Evolutionary conservation across 1,140 invertebrate species (phyloP).

Genomic region (Camponotus pennsylvanicus): DNA sequence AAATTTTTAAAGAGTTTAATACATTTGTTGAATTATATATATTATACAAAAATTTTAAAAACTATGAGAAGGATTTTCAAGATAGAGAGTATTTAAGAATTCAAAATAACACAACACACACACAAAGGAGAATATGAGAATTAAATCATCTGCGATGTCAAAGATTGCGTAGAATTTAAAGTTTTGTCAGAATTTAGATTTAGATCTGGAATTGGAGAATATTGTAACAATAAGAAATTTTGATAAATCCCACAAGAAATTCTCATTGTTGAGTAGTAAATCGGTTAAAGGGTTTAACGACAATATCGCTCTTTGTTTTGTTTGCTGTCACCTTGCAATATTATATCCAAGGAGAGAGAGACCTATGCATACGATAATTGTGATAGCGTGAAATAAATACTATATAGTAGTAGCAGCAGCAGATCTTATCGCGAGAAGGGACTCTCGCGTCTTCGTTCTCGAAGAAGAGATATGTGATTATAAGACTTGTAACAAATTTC

Average conservation of each 20-base stretch:
- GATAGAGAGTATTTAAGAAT: neutral
- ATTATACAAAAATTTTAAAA: neutral
- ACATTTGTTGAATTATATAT: no score
- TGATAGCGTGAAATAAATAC: slow-evolving; percentile 81
- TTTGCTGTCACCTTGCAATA: slow-evolving; percentile 65
- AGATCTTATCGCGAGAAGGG: slow-evolving; percentile 79
- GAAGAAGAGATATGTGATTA: slow-evolving; percentile 81
- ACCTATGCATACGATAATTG: slow-evolving; percentile 73
- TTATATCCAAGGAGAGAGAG: slow-evolving; percentile 34
- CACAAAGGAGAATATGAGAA: neutral
- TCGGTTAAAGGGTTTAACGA: slow-evolving; percentile 52
- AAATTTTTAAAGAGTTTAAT: neutral
- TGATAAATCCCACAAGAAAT: neutral
- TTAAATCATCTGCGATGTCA: neutral
- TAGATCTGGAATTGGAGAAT: slow-evolving; percentile 14
- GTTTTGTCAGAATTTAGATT: neutral
- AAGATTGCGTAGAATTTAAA: slow-evolving; percentile 35
- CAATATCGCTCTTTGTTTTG: slow-evolving; percentile 30
- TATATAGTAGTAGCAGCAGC: slow-evolving; percentile 61
- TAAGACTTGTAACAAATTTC: slow-evolving; percentile 82
- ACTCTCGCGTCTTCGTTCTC: slow-evolving; percentile 75
- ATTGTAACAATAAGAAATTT: neutral
- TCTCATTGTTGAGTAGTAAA: neutral
- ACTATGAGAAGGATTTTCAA: slow-evolving; percentile 14
- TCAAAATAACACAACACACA: no score